A percentile compares a stretch with the other conserved stretches of the same genome.
phyloP scores from a whole-genome alignment of 23 tunicate species.

The Clavelina lepadiformis region DNA sequence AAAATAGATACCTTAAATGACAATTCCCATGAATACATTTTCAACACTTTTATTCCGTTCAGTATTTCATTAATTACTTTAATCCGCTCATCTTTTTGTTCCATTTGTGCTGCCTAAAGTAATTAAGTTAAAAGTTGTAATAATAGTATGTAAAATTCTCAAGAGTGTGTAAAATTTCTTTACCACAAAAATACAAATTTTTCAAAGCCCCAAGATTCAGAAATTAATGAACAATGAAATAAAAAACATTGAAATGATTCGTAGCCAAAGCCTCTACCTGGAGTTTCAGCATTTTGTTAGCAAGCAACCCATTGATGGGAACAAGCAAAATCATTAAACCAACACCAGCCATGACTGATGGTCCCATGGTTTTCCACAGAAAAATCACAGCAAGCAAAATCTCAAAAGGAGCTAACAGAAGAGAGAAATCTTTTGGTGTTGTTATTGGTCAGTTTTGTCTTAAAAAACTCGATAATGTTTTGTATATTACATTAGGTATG shows the following conservation, averaged over 20 bases:
- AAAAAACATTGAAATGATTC: too few species aligned
- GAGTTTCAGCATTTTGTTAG: conserved; percentile 40
- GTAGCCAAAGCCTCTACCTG: too few species aligned
- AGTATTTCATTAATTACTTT: conserved; percentile 55
- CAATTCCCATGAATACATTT: conserved; percentile 54
- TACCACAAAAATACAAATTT: too few species aligned
- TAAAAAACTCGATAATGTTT: too few species aligned
- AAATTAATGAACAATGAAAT: too few species aligned
- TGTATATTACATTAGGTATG: too few species aligned
- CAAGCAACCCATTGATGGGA: conserved; percentile 58
- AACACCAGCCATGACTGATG: conserved; percentile 56
- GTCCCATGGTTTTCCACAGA: conserved; percentile 49
- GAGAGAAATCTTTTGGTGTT: too few species aligned
- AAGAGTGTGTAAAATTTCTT: too few species aligned
- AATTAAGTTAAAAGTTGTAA: neutral
- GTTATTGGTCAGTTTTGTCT: too few species aligned
- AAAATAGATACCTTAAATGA: conserved; percentile 34
- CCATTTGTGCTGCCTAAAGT: conserved; percentile 35
- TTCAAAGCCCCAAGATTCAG: too few species aligned
- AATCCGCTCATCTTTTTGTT: conserved; percentile 35
- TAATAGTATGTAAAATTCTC: conserved; percentile 6
- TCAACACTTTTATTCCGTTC: conserved; percentile 57
- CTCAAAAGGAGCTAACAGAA: conserved; percentile 64
- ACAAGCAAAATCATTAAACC: conserved; percentile 66
- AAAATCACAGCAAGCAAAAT: conserved; percentile 63